phyloP scores from a whole-genome alignment of 2,113 vertebrate species.

The Tragelaphus buxtoni region DNA sequence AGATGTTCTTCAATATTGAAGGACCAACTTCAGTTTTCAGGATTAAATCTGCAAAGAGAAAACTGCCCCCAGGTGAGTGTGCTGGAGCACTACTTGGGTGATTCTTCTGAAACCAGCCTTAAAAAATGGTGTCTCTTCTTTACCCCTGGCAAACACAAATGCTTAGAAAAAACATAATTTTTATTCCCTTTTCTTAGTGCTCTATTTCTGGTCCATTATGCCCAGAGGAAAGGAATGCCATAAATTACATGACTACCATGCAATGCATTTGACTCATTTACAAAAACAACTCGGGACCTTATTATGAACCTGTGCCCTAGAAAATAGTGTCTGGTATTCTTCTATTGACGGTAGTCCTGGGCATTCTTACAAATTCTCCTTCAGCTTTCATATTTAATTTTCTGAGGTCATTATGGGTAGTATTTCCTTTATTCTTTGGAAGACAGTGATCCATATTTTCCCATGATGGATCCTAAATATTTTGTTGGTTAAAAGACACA shows the following conservation, averaged over 20 bases:
- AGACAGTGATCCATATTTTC: neutral
- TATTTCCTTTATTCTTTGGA: slow-evolving; percentile 3
- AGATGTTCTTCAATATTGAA: neutral
- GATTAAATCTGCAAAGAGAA: neutral
- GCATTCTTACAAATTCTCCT: neutral
- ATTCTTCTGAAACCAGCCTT: neutral
- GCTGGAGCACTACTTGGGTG: neutral
- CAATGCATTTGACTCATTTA: neutral
- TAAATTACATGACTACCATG: neutral
- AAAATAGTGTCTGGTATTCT: neutral
- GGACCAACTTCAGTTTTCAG: neutral
- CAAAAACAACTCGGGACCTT: neutral
- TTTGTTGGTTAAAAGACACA: neutral
- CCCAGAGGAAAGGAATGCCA: neutral
- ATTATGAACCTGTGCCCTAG: neutral
- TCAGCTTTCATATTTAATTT: neutral
- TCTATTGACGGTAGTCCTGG: neutral
- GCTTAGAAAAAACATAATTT: neutral
- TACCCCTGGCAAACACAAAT: neutral
- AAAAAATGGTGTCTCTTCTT: neutral
- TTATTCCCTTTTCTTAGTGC: neutral
- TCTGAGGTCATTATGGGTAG: neutral
- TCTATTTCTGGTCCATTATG: neutral
- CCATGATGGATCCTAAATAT: neutral
- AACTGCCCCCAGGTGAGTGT: neutral